Base-by-base conservation (phyloP, 2,888 invertebrate species). In the Lysandra coridon region DNA sequence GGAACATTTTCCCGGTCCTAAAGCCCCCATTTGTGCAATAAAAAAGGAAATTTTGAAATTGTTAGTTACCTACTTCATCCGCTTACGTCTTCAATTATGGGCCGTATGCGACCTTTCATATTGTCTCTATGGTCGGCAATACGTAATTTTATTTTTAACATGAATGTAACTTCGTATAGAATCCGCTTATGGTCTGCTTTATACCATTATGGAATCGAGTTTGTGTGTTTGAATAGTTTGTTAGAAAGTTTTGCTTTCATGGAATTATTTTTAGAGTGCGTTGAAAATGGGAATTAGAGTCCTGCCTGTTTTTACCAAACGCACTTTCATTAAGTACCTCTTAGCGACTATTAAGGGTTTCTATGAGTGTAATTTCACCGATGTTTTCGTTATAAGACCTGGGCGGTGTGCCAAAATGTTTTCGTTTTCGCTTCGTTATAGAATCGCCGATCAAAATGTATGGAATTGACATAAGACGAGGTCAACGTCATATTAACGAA, bases 91-190 rank as follows among this genome's bases (percentile, higher is more conserved):
- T 49, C 49, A 49, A 57, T 57, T 17, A 57, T 57, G 1, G 23
- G 62, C 77, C 77, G 77, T 60, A 78, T 44, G 69, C 69, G 69
- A 69, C 69, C 33, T 69, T 64, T 64, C 69, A 69, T 33, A 69
- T 69, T 69, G 69, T 69, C 10, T 69, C 69, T 69, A 69, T 69
- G 69, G 33, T 69, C 69, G 69, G 69, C 57, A 57, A 57, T 69
- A 33, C 69, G 33, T 64, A 33, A 69, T 69, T 69, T 69, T 69
- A 69, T 69, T 33, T 69, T 37, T 69, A 33, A 69, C 69, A 33
- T 69, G 69, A 69, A 69, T 69, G 69, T 69, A 69, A 69, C 57
- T 69, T 33, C 69, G 69, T 33, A 17, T 12, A 17, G 69, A 69
- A 33, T 33, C 69, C 69, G 69, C 33, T 69, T 69, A 37, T 69